Evolutionary conservation across 2,888 invertebrate genomes (phyloP).

Genomic region (Uropetala carovei): DNA sequence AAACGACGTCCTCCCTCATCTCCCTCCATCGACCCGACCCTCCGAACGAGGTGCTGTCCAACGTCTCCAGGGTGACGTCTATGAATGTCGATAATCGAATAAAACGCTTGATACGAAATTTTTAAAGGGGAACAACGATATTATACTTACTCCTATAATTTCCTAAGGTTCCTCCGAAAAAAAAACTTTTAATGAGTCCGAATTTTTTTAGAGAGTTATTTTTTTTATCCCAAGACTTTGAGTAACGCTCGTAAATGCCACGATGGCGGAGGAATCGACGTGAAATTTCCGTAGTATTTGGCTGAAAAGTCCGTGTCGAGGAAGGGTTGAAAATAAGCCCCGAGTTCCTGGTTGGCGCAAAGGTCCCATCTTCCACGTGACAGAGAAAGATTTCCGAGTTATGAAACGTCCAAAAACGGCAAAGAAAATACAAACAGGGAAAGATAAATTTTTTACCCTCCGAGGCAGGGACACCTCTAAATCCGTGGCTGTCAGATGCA

Average conservation of each 20-base stretch:
- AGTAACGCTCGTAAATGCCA: too few species aligned
- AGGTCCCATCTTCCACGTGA: not conserved
- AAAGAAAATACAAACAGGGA: not conserved
- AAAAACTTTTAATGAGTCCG: too few species aligned
- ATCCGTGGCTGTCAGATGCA: slow-evolving; percentile 27
- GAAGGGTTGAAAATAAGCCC: not conserved
- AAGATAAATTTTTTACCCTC: not conserved
- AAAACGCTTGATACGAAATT: not conserved
- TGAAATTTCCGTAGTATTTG: not conserved
- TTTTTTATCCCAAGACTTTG: too few species aligned
- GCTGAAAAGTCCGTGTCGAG: not conserved
- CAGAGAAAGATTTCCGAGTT: slow-evolving; percentile 22
- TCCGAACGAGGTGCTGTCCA: not conserved
- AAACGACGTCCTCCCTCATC: too few species aligned
- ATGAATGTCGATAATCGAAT: not conserved
- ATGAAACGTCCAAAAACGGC: slow-evolving; percentile 7
- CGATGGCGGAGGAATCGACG: too few species aligned
- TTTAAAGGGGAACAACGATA: not conserved
- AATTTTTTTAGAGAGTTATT: too few species aligned
- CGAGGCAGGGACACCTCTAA: slow-evolving; percentile 1
- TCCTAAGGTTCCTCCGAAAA: too few species aligned
- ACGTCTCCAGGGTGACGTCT: not conserved
- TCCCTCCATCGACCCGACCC: too few species aligned
- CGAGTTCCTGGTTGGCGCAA: not conserved
- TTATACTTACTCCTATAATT: too few species aligned